These are phyloP conservation scores for Nothocercus nigrocapillus DNA, from an alignment of 2,113 vertebrate genomes.

Conservation along the genomic window DNA sequence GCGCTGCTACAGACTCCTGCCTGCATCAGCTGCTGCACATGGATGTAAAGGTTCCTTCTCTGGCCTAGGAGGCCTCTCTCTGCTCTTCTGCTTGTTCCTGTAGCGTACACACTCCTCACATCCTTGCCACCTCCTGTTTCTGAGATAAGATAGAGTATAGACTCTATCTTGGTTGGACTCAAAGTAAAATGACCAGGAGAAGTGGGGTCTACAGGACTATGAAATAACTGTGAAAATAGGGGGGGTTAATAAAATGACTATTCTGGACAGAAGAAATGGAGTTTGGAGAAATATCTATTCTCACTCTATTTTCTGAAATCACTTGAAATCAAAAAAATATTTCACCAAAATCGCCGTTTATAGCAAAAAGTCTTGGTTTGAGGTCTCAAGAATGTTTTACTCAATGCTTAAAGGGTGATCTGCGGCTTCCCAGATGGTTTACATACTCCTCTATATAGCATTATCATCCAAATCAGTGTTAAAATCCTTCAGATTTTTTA, in stretches of 20 bases:
- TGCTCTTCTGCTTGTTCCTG: neutral
- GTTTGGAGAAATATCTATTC: neutral
- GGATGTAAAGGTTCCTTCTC: neutral
- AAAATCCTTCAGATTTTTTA: neutral
- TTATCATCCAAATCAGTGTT: neutral
- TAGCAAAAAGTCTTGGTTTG: neutral
- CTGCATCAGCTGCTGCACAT: neutral
- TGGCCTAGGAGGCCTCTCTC: neutral
- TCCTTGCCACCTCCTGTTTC: neutral
- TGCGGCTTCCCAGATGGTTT: neutral
- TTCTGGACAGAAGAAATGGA: neutral
- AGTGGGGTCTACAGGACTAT: neutral
- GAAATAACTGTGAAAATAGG: neutral
- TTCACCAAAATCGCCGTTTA: neutral
- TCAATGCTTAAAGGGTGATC: neutral
- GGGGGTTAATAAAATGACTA: neutral
- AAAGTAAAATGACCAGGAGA: neutral
- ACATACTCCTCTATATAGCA: neutral
- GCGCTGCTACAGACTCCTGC: neutral
- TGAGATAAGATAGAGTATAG: neutral
- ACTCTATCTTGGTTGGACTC: too few species aligned
- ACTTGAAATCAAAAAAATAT: neutral
- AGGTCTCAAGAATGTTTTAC: neutral
- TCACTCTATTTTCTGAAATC: neutral
- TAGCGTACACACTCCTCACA: neutral